Percentiles rank a stretch among this genome's conserved stretches.
These are phyloP conservation scores for Pachycephus smyrnensis DNA, from an alignment of 2,888 invertebrate genomes.

Conservation along the genomic window DNA sequence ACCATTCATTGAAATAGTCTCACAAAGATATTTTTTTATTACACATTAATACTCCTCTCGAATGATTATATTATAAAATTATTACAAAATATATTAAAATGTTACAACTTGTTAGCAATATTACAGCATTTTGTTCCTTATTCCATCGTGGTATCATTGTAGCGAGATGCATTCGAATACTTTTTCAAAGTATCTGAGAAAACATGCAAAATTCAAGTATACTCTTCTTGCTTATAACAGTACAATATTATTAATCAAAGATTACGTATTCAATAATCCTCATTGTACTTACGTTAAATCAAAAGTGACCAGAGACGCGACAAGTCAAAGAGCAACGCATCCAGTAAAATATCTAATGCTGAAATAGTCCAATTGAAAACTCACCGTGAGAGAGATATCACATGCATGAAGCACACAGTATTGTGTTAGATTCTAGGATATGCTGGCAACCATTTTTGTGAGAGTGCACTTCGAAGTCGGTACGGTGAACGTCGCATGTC, in stretches of 20 bases:
- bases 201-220: neutral
- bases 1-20: neutral
- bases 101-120: neutral
- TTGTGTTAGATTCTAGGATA: neutral
- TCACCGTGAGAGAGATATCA: neutral
- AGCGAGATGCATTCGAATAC: neutral
- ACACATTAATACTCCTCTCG: neutral
- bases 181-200: neutral
- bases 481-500: neutral
- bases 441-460: constrained; percentile 33
- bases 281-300: neutral
- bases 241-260: neutral
- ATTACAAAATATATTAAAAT: neutral
- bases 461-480: constrained; percentile 20
- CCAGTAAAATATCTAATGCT: neutral
- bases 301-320: neutral
- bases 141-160: too few species aligned
- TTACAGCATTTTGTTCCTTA: neutral
- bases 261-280: neutral
- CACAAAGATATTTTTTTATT: neutral
- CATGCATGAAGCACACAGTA: neutral
- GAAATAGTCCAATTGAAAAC: neutral
- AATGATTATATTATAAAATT: neutral
- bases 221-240: neutral
- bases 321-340: neutral